Conservation (phyloP, 2,797 vertebrate species). For the Rhinoraja longicauda region DNA sequence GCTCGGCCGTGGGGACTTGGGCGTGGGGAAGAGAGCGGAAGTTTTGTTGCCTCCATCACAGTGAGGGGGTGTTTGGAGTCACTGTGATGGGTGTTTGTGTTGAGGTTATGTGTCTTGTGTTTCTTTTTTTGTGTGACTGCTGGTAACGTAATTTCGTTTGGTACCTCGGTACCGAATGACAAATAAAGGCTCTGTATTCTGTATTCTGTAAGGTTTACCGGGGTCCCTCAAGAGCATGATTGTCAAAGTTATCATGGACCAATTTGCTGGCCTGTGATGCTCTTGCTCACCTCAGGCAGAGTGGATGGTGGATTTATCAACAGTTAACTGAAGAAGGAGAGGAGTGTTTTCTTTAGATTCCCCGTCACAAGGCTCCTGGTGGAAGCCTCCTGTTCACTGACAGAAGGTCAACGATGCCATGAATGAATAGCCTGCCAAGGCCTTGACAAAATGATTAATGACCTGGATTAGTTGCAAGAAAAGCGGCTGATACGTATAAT, state of each 20-base stretch:
- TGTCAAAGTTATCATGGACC: background rate
- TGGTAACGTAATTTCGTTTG: no score
- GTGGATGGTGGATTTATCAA: background rate
- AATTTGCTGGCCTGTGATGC: background rate
- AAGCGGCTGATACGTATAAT: background rate
- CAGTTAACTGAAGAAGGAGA: background rate
- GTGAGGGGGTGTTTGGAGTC: no score
- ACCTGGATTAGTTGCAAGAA: background rate
- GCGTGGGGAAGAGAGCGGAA: no score
- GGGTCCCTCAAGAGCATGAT: no score
- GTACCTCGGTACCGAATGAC: no score
- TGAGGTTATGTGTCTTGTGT: no score
- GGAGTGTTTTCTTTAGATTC: background rate
- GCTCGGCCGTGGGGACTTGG: no score
- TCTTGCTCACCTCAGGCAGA: background rate
- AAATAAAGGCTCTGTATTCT: no score
- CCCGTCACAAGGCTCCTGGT: background rate
- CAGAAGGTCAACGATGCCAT: background rate
- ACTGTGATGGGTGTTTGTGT: no score
- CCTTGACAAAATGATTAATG: background rate
- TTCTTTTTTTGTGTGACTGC: no score
- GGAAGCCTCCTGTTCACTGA: background rate
- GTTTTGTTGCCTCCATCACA: no score
- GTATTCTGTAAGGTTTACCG: background rate
- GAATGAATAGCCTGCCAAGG: background rate